Evolutionary conservation across 1,140 invertebrate genomes (phyloP).

Genomic region (Gonatopus flavifemur): DNA sequence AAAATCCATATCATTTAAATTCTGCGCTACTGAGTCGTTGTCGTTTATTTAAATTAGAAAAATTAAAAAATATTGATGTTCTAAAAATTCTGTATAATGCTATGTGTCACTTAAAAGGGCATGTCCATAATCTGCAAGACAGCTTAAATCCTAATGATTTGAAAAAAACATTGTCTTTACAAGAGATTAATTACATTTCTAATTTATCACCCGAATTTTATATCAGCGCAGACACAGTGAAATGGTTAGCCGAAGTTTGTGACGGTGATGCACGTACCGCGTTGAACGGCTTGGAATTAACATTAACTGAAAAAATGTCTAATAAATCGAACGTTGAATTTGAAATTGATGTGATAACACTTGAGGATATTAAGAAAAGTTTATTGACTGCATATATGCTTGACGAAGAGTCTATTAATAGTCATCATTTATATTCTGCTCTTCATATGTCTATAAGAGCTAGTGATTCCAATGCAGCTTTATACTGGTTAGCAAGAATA

Average conservation of each 20-base stretch:
- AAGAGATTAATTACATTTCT: constrained; percentile 15
- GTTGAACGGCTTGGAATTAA: constrained; percentile 71
- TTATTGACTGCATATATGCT: constrained; percentile 66
- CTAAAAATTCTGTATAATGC: constrained; percentile 65
- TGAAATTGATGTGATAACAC: constrained; percentile 49
- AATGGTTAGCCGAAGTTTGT: constrained; percentile 70
- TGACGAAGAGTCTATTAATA: constrained; percentile 73
- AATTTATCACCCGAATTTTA: constrained; percentile 26
- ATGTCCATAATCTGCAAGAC: constrained; percentile 24
- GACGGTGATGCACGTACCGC: constrained; percentile 80
- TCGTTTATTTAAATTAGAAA: constrained; percentile 72
- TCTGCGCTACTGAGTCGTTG: constrained; percentile 75
- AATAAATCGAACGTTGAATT: constrained; percentile 11
- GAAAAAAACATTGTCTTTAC: constrained; percentile 20
- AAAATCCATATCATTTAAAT: constrained; percentile 83
- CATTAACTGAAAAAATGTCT: constrained; percentile 59
- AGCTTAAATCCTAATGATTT: no score
- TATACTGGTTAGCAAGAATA: constrained; percentile 82
- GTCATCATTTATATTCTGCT: constrained; percentile 65
- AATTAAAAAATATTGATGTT: constrained; percentile 64
- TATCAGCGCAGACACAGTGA: constrained; percentile 64
- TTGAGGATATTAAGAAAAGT: constrained; percentile 64
- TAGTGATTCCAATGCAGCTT: constrained; percentile 72
- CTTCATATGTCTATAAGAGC: constrained; percentile 79
- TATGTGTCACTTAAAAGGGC: constrained; percentile 46